Base-by-base conservation (phyloP, 2,888 invertebrate species). In the Odontocolon sp. region DNA sequence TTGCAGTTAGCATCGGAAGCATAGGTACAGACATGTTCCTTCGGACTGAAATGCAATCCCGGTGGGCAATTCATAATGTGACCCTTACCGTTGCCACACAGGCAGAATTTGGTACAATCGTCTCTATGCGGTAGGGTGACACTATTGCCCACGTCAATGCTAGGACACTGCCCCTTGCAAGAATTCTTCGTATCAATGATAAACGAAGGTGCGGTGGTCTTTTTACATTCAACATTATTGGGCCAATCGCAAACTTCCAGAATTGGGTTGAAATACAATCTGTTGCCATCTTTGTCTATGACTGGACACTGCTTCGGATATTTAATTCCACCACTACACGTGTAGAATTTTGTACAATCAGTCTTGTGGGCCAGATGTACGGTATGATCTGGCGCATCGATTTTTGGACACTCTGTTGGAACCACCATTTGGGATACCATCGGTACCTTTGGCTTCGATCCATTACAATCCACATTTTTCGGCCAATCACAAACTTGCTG, bases 301-400 rank as follows among this genome's bases (percentile, higher is more conserved):
- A 28, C 3, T n/a, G 79, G 80, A 68, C 86, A 86, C 0, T 47
- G 0, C n/a, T 78, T 63, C 0, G 72, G 64, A 5, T 61, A 42
- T 0, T 77, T 36, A 14, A 26, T n/a, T 9, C 81, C 83, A 3
- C 40, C 11, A n/a, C 64, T 59, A 31, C 86, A 86, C 11, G 79
- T 67, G 47, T 86, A 86, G 57, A 81, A 86, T 31, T 82, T 85
- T 0, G 78, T 73, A 26, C 85, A 84, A 5, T 84, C 82, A 0
- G 31, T 11, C n/a, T 56, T 18, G 40, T 85, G 77, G 1, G 80
- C 64, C 3, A 84, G 54, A 23, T 80, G 74, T 4, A 70, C 50
- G 1, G 69, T 45, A 9, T 63, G n/a, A 1, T 72, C 52, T 3
- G 2, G 4, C 0, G 63, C 50, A 11, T 77, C 56, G 0, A 2